Conservation (phyloP, 1,140 invertebrate genomes). For the Aporrectodea caliginosa region DNA sequence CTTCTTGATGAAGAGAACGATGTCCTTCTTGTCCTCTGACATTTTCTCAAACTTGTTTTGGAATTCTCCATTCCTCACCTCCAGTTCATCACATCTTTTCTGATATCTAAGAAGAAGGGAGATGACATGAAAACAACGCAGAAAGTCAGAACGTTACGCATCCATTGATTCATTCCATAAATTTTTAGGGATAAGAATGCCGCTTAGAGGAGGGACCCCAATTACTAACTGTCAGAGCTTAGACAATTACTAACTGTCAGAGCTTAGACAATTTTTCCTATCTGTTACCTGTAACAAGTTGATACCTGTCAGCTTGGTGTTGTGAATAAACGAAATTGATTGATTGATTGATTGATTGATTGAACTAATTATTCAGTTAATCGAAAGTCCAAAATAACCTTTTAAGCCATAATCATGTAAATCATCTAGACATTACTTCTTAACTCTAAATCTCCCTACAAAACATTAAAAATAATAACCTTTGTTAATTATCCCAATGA, state of each 20-base stretch:
- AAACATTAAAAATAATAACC: too few species aligned
- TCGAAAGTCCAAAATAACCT: neutral
- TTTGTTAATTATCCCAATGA: too few species aligned
- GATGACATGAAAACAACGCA: neutral
- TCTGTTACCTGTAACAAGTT: too few species aligned
- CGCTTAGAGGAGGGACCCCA: neutral
- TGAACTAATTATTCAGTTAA: neutral
- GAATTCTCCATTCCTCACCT: constrained; percentile 17
- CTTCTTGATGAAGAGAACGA: constrained; percentile 23
- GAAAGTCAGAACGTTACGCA: neutral
- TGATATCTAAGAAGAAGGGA: constrained; percentile 6
- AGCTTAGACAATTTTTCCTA: too few species aligned
- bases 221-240: too few species aligned
- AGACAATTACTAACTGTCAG: too few species aligned
- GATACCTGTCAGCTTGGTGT: too few species aligned
- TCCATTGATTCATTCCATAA: neutral
- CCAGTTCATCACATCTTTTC: constrained; percentile 19
- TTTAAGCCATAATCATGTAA: neutral
- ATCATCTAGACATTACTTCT: neutral
- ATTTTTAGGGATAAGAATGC: neutral
- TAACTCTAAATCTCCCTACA: neutral
- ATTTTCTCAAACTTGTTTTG: constrained; percentile 10
- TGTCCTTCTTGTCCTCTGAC: constrained; percentile 15
- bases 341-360: too few species aligned
- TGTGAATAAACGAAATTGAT: too few species aligned